Evolutionary conservation across 2,888 invertebrate genomes (phyloP).

Genomic region (Alviniconcha strummeri): DNA sequence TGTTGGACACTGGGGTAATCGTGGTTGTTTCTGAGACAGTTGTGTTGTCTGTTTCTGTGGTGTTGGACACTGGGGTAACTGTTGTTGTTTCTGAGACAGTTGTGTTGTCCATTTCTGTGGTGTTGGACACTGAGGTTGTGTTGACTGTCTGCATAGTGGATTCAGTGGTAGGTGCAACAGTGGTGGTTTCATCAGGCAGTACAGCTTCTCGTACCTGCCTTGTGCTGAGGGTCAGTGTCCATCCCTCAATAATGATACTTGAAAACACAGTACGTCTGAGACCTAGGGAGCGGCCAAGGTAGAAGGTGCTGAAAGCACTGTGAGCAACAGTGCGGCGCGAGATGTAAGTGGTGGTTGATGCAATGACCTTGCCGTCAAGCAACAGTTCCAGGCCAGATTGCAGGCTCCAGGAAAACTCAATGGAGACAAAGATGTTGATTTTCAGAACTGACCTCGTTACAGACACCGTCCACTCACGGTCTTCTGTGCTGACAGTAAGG

Average conservation of each 20-base stretch:
- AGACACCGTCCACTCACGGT: slow-evolving; percentile 50
- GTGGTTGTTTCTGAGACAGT: slow-evolving; percentile 1
- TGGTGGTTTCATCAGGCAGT: slow-evolving; percentile 21
- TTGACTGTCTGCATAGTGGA: slow-evolving; percentile 18
- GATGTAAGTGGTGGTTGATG: slow-evolving; percentile 44
- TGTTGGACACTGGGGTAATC: neutral
- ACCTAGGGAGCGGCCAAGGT: slow-evolving; percentile 38
- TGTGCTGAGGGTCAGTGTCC: slow-evolving; percentile 44
- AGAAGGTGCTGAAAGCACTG: slow-evolving; percentile 32
- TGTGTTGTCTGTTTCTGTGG: neutral
- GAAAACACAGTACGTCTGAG: slow-evolving; percentile 33
- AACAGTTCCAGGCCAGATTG: slow-evolving; percentile 48
- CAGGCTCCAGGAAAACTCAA: slow-evolving; percentile 53
- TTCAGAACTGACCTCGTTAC: slow-evolving; percentile 18
- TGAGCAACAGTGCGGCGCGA: slow-evolving; percentile 24
- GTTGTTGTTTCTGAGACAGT: slow-evolving; percentile 15
- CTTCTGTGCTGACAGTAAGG: slow-evolving; percentile 45
- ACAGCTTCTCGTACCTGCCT: slow-evolving; percentile 43
- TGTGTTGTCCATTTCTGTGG: neutral
- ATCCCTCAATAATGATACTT: slow-evolving; percentile 44
- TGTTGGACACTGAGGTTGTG: too few species aligned
- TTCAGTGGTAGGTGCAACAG: slow-evolving; percentile 16
- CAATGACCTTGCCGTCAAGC: slow-evolving; percentile 45
- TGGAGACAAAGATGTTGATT: slow-evolving; percentile 40
- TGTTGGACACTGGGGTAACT: neutral